Percentiles rank a stretch among this genome's conserved stretches.
Evolutionary conservation across 2,888 invertebrate species (phyloP).

Genomic region (Chalcis sispes): DNA sequence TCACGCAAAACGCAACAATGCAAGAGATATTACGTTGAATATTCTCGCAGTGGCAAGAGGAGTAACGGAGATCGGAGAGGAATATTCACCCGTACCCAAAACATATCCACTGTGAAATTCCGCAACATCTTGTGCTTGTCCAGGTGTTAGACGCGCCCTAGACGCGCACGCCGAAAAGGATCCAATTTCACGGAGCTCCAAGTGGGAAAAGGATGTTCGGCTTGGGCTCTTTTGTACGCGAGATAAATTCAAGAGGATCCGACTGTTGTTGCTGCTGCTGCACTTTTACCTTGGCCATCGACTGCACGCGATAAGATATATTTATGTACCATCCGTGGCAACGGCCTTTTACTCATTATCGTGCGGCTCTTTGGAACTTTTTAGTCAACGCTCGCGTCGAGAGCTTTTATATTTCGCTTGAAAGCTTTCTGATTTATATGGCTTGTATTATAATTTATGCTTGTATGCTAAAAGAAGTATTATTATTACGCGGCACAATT

Average conservation of each 20-base stretch:
- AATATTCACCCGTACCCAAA: neutral
- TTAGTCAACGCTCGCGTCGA: neutral
- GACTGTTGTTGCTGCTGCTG: neutral
- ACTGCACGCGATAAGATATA: slow-evolving; percentile 6
- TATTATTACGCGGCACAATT: no score
- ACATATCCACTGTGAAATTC: neutral
- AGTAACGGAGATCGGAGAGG: neutral
- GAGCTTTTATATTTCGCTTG: slow-evolving; percentile 12
- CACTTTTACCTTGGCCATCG: no score
- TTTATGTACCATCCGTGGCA: neutral
- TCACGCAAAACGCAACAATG: neutral
- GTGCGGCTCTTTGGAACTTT: neutral
- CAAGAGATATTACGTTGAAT: slow-evolving; percentile 9
- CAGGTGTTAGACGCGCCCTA: slow-evolving; percentile 4
- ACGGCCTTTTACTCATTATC: slow-evolving; percentile 18
- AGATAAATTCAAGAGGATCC: neutral
- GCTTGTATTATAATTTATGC: slow-evolving; percentile 1
- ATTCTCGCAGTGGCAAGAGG: neutral
- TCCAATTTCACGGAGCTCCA: slow-evolving; percentile 42
- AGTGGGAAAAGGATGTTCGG: slow-evolving; percentile 3
- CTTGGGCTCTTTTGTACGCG: no score
- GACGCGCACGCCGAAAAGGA: slow-evolving; percentile 34
- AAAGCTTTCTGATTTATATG: slow-evolving; percentile 14
- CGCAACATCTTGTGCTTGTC: slow-evolving; percentile 27
- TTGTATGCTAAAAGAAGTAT: no score